These are phyloP conservation scores for Rhabdomys pumilio DNA, from an alignment of 2,797 vertebrate species.

Conservation along the genomic window DNA sequence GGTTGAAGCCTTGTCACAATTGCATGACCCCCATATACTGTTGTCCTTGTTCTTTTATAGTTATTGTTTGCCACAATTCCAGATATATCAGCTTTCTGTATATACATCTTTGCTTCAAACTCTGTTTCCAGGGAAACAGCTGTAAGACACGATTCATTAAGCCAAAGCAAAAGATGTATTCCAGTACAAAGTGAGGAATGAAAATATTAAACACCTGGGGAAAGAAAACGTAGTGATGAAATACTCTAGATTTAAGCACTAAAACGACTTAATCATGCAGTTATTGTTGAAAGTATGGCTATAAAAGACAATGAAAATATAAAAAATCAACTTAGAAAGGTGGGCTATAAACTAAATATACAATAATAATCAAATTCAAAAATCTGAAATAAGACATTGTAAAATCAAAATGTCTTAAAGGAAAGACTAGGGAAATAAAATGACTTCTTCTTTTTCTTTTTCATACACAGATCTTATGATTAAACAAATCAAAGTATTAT, in stretches of 20 bases:
- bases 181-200: neutral
- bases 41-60: neutral
- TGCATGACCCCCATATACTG: neutral
- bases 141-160: conserved; percentile 51
- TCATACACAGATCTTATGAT: neutral
- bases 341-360: conserved; percentile 15
- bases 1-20: neutral
- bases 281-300: conserved; percentile 24
- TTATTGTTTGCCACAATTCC: neutral
- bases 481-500: conserved; percentile 35
- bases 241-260: conserved; percentile 47
- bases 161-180: conserved; percentile 47
- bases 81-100: neutral
- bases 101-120: neutral
- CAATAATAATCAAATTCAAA: conserved; percentile 8
- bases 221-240: neutral
- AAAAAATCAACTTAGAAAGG: conserved; percentile 46
- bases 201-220: conserved; percentile 37
- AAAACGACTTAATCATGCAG: conserved; percentile 8
- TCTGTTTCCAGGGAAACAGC: conserved; percentile 33
- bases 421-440: neutral
- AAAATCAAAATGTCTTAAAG: conserved; percentile 32
- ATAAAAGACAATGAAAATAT: conserved; percentile 35
- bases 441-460: conserved; percentile 17
- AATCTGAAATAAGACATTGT: conserved; percentile 21